Evolutionary conservation across 1,140 invertebrate genomes (phyloP).

Genomic region (Drosophila melanica): DNA sequence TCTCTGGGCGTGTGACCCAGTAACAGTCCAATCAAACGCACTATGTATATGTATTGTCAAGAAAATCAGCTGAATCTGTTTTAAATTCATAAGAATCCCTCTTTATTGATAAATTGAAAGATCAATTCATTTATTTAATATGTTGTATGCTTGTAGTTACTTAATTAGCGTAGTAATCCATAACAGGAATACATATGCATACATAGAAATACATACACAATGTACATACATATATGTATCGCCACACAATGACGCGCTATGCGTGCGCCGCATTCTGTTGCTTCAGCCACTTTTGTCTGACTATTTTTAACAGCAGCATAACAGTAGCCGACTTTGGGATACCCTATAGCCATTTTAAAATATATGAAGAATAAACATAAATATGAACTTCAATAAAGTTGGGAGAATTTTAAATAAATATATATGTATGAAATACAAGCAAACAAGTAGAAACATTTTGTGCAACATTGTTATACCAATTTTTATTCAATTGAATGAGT

Average conservation of each 20-base stretch:
- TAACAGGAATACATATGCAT: not conserved
- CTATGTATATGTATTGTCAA: not conserved
- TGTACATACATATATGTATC: conserved; percentile 1
- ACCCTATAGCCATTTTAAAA: not conserved
- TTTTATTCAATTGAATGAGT: too few relatives aligned
- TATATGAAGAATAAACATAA: too few relatives aligned
- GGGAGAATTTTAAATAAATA: too few relatives aligned
- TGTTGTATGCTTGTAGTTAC: not conserved
- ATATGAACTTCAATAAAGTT: too few relatives aligned
- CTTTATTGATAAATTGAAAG: conserved; percentile 26
- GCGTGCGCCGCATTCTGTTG: conserved; percentile 19
- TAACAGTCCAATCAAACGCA: conserved; percentile 9
- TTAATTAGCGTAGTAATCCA: conserved; percentile 2
- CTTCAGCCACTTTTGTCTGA: not conserved
- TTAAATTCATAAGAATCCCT: conserved; percentile 19
- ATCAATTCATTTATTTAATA: conserved; percentile 30
- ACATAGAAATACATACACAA: not conserved
- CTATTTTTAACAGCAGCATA: conserved; percentile 23
- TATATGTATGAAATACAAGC: not conserved
- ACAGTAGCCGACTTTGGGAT: not conserved
- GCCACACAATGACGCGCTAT: conserved; percentile 5
- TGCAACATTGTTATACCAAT: not conserved
- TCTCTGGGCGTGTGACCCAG: conserved; percentile 43
- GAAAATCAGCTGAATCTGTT: conserved; percentile 21
- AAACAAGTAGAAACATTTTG: too few relatives aligned